Evolutionary conservation across 2,113 vertebrate species (phyloP).

Genomic region (Addax nasomaculatus): DNA sequence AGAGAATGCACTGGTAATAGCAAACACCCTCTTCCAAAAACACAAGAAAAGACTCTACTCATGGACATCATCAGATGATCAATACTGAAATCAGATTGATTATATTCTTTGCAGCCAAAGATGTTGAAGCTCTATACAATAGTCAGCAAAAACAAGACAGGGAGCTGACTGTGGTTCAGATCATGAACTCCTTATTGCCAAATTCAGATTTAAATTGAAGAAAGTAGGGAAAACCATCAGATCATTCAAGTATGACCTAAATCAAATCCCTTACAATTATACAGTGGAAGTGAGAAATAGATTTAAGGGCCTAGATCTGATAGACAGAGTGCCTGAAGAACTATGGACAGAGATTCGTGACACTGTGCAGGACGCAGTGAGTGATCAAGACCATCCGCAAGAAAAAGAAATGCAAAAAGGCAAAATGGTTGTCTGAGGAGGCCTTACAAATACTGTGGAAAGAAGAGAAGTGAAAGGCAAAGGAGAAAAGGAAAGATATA

Average conservation of each 20-base stretch:
- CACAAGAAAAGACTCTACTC: neutral
- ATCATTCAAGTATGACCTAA: neutral
- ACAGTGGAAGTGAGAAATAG: neutral
- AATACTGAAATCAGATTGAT: neutral
- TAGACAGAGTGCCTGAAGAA: neutral
- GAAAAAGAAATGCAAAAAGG: neutral
- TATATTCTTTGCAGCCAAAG: neutral
- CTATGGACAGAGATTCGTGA: neutral
- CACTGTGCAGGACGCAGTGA: neutral
- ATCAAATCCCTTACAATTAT: neutral
- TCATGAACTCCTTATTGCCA: neutral
- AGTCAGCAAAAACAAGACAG: neutral
- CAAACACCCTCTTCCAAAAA: neutral
- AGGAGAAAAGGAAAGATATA: neutral
- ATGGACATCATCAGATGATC: neutral
- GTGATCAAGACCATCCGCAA: neutral
- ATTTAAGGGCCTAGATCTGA: neutral
- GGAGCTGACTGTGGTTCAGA: neutral
- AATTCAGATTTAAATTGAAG: neutral
- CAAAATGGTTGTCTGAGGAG: neutral
- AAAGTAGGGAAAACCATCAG: neutral
- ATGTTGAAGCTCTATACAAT: neutral
- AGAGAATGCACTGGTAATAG: neutral
- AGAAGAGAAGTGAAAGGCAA: neutral
- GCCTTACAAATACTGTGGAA: neutral